A percentile compares a stretch with the other conserved stretches of the same genome.
These are phyloP conservation scores for Opisthograptis luteolata DNA, from an alignment of 2,888 invertebrate species.

Conservation along the genomic window DNA sequence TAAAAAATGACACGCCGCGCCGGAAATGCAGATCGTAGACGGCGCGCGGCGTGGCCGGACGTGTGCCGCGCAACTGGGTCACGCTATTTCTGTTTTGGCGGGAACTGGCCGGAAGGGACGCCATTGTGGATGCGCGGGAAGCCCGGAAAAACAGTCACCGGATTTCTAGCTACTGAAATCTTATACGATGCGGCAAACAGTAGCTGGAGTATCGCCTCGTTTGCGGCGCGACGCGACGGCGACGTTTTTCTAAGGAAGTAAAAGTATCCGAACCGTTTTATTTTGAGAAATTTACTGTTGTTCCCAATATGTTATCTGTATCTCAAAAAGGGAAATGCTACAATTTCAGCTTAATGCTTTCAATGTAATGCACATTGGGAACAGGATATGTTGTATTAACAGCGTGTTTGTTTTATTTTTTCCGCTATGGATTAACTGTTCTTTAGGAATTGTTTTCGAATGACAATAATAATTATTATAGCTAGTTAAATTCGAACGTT, in stretches of 20 bases:
- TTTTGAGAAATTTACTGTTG: slow-evolving; percentile 56
- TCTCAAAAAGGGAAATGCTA: slow-evolving; percentile 56
- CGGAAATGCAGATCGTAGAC: slow-evolving; percentile 80
- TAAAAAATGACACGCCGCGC: slow-evolving; percentile 77
- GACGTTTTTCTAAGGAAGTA: slow-evolving; percentile 66
- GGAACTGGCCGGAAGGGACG: slow-evolving; percentile 82
- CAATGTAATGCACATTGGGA: slow-evolving; percentile 46
- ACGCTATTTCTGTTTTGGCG: slow-evolving; percentile 84
- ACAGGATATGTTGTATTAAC: slow-evolving; percentile 53
- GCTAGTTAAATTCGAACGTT: too few species aligned
- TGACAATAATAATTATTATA: too few species aligned
- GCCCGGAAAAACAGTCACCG: slow-evolving; percentile 80
- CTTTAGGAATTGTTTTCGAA: slow-evolving; percentile 36
- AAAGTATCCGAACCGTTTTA: slow-evolving; percentile 57
- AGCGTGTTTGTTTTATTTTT: slow-evolving; percentile 47
- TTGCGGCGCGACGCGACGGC: slow-evolving; percentile 50
- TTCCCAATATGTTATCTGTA: slow-evolving; percentile 54
- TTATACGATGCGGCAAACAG: slow-evolving; percentile 63
- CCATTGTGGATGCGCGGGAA: slow-evolving; percentile 82
- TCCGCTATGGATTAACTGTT: slow-evolving; percentile 50
- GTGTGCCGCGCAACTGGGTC: slow-evolving; percentile 80
- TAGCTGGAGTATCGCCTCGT: slow-evolving; percentile 60
- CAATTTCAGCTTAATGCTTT: slow-evolving; percentile 53
- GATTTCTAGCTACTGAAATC: slow-evolving; percentile 81
- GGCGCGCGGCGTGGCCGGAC: slow-evolving; percentile 68